A percentile compares a stretch with the other conserved stretches of the same genome.
Conservation (phyloP, 1,140 invertebrate genomes). For the Magallana ariakensis region DNA sequence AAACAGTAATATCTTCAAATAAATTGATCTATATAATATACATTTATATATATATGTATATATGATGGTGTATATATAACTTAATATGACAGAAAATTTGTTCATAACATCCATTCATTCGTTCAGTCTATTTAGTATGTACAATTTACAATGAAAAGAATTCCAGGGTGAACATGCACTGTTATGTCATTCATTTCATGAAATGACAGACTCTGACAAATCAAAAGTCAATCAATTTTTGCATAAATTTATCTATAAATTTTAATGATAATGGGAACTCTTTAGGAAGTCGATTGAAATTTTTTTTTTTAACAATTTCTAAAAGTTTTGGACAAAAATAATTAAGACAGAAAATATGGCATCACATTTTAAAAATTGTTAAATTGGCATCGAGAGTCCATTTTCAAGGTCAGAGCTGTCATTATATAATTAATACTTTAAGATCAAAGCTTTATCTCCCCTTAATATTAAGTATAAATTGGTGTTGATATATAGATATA, state of each 20-base stretch:
- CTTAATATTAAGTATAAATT: conserved; percentile 16
- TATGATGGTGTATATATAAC: conserved; percentile 34
- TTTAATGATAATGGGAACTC: too few species aligned
- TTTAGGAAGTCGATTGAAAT: too few species aligned
- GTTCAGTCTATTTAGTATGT: not conserved
- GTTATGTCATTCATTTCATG: not conserved
- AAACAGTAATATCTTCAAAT: conserved; percentile 33
- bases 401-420: not conserved
- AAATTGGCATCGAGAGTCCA: too few species aligned
- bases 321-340: too few species aligned
- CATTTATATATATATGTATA: not conserved
- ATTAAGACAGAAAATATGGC: too few species aligned
- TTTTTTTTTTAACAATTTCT: too few species aligned
- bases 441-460: not conserved
- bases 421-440: not conserved
- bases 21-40: conserved; percentile 28
- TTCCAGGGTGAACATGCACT: not conserved
- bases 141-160: not conserved
- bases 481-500: not conserved
- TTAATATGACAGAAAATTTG: conserved; percentile 29
- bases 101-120: conserved; percentile 28
- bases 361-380: too few species aligned
- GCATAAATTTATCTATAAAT: too few species aligned
- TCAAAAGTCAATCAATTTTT: too few species aligned
- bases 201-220: too few species aligned